Evolutionary conservation across 2,797 vertebrate species (phyloP).

Genomic region (Austrolebias charrua): DNA sequence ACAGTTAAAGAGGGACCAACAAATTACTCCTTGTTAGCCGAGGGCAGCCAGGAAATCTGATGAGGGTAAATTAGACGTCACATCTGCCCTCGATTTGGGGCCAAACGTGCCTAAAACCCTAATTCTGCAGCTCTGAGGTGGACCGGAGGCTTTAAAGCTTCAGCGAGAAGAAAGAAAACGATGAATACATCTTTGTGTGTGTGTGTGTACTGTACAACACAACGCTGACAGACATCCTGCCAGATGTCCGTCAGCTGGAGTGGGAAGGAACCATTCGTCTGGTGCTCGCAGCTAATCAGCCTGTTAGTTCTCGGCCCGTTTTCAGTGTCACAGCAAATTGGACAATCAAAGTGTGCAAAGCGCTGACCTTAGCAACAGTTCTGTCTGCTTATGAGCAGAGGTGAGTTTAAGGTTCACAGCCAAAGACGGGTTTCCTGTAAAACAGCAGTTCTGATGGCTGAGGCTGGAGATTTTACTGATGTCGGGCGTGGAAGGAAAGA

Average conservation of each 20-base stretch:
- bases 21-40: constrained; percentile 58
- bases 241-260: constrained; percentile 50
- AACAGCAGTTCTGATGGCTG: constrained; percentile 18
- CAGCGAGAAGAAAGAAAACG: constrained; percentile 5
- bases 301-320: constrained; percentile 60
- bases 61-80: constrained; percentile 70
- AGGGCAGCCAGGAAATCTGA: constrained; percentile 62
- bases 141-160: constrained; percentile 7
- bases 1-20: constrained; percentile 49
- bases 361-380: constrained; percentile 55
- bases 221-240: constrained; percentile 20
- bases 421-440: background rate
- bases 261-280: constrained; percentile 58
- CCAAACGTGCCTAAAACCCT: constrained; percentile 43
- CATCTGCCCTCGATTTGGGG: constrained; percentile 68
- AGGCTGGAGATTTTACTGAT: background rate
- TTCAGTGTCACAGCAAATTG: constrained; percentile 56
- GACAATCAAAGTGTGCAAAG: constrained; percentile 65
- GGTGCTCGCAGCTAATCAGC: constrained; percentile 45
- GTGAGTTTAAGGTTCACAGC: constrained; percentile 44
- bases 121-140: constrained; percentile 36
- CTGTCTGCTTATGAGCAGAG: constrained; percentile 51
- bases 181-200: constrained; percentile 37
- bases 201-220: background rate
- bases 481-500: too few species aligned